Conservation (phyloP, 2,888 invertebrate species). For the Synergus umbraculus region DNA sequence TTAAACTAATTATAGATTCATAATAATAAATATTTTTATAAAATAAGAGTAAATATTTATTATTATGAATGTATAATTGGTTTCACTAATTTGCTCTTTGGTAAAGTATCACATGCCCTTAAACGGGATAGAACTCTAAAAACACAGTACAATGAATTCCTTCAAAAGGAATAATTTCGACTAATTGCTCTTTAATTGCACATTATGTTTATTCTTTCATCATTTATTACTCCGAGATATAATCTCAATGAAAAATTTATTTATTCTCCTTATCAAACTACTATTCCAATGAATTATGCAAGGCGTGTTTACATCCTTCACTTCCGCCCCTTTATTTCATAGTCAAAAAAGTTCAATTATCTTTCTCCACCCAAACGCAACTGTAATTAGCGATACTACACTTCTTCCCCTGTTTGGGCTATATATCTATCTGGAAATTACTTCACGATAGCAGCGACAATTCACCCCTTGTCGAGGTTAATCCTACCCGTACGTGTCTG, state of each 20-base stretch:
- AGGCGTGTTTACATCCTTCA: neutral
- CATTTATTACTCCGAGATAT: too few species aligned
- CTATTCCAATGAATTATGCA: neutral
- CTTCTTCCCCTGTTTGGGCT: slow-evolving; percentile 19
- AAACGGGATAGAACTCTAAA: neutral
- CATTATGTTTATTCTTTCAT: too few species aligned
- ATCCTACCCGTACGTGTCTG: slow-evolving; percentile 54
- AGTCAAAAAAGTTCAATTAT: slow-evolving; percentile 30
- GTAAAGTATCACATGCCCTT: neutral
- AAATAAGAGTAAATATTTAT: too few species aligned
- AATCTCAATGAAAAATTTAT: neutral
- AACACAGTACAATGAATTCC: too few species aligned
- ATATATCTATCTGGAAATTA: slow-evolving; percentile 26
- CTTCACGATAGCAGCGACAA: slow-evolving; percentile 42
- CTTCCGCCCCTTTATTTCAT: neutral
- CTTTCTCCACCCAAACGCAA: slow-evolving; percentile 19
- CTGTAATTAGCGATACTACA: slow-evolving; percentile 43
- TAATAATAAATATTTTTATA: too few species aligned
- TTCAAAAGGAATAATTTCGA: too few species aligned
- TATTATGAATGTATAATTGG: too few species aligned
- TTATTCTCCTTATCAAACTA: neutral
- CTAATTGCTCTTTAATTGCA: too few species aligned
- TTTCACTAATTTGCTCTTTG: too few species aligned
- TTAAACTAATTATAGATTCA: too few species aligned
- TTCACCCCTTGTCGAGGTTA: slow-evolving; percentile 43